phyloP scores from a whole-genome alignment of 2,888 invertebrate genomes.

The Limnephilus lunatus region DNA sequence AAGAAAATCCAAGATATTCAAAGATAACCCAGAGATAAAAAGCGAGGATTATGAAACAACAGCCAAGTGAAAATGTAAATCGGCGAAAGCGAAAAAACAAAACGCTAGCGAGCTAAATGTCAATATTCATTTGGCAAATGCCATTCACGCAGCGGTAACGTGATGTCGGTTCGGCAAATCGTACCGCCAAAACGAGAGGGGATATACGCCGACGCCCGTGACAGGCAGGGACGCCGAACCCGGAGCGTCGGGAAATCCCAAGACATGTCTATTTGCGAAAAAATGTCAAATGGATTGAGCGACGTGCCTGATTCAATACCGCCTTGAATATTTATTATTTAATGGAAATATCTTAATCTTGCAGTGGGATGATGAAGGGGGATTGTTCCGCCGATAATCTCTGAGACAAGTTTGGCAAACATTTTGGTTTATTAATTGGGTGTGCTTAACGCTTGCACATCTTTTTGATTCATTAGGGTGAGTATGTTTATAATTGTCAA shows the following conservation, averaged over 20 bases:
- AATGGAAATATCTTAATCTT: slow-evolving; percentile 7
- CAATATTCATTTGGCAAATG: slow-evolving; percentile 64
- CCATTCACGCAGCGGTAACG: slow-evolving; percentile 56
- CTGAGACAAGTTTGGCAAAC: neutral
- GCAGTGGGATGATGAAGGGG: neutral
- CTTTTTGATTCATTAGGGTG: neutral
- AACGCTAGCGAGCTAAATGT: slow-evolving; percentile 57
- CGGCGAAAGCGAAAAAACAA: slow-evolving; percentile 55
- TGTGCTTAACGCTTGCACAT: neutral
- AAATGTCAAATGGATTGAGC: slow-evolving; percentile 58
- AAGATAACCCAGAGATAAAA: neutral
- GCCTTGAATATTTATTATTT: slow-evolving; percentile 52
- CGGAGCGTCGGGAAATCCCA: neutral
- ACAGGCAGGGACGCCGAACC: slow-evolving; percentile 16
- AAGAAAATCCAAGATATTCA: neutral
- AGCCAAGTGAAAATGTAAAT: slow-evolving; percentile 1
- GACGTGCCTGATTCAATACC: slow-evolving; percentile 46
- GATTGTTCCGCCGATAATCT: neutral
- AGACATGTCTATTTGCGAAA: slow-evolving; percentile 56
- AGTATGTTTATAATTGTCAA: neutral
- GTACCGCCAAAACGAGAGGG: neutral
- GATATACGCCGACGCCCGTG: neutral
- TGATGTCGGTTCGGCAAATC: slow-evolving; percentile 55
- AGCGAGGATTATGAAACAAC: slow-evolving; percentile 7
- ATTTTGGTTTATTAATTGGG: neutral